Evolutionary conservation across 1,140 invertebrate species (phyloP), one percentile per base, ranked within the genome.

Genomic region (Chrysopa pallens): DNA sequence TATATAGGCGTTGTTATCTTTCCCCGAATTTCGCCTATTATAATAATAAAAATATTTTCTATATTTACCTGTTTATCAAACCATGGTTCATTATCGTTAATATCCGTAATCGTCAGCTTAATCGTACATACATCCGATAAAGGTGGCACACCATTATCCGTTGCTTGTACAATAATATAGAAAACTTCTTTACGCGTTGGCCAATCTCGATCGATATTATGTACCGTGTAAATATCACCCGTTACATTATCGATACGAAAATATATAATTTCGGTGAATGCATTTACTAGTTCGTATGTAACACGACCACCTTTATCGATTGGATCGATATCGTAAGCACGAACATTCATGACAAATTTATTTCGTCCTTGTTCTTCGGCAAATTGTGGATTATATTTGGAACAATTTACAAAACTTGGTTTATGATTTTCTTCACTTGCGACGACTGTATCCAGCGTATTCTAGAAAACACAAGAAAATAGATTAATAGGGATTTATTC

Each of bases 91-190:
- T 90, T 91, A 57, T 92, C 88, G 62, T 92, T 92, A 50, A 86
- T 76, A 62, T 92, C 88, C 54, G 74, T 72, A 47, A 90, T 83
- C 39, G 76, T 78, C 27, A 92, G 79, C 68, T 84, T 87, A 51
- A 91, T 80, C 5, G 82, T 86, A 57, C 88, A 92, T 27, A 86
- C 77, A 52, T 87, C 84, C 50, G 87, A 84, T 28, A 91, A 62
- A 27, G 78, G 73, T 1, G 85, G 85, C 49, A 72, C 69, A 6
- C 88, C 87, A 64, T 89, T 85, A 60, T 91, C 87, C 42, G 78
- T 84, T 0, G 84, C 87, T 53, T 84, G 72, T 3, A 86, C 78
- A 1, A 78, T 82, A 33, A 84, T 68, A 52, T 84, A 85, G 5
- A 76, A 69, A 61, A 85, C 81, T 55, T 89, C 90, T 55, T 90